Evolutionary conservation across 2,888 invertebrate genomes (phyloP), one percentile per base, ranked within the genome.

Genomic region (Nesidiocoris tenuis): DNA sequence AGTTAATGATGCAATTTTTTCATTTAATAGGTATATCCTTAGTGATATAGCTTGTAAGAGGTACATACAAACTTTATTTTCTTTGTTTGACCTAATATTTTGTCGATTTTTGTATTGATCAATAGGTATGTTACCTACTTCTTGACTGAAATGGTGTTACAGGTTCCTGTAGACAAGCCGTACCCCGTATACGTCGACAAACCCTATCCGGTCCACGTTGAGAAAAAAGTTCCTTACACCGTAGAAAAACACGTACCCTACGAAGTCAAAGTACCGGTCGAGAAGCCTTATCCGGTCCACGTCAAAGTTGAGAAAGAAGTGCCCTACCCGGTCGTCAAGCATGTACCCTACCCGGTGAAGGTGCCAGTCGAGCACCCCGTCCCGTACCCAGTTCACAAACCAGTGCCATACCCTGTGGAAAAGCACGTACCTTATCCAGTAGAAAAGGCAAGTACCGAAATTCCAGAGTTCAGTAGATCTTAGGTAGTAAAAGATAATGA

Each of bases 121-220:
- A n/a, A n/a, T n/a, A n/a, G n/a, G n/a, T n/a, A n/a, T n/a, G n/a
- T n/a, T n/a, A n/a, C n/a, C n/a, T n/a, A n/a, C n/a, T n/a, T n/a
- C n/a, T n/a, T n/a, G n/a, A n/a, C n/a, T n/a, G n/a, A n/a, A n/a
- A n/a, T n/a, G n/a, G n/a, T n/a, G n/a, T n/a, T n/a, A n/a, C n/a
- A 72, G 82, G 82, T 78, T 84, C 83, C 84, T 12, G 80, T 82
- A 59, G 79, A 79, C 75, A 78, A 74, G 25, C 82, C 84, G 21
- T 87, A 88, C 80, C 89, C 88, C 18, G 84, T 84, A 22, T 82
- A 84, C 81, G 88, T 88, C 1, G 86, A 87, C 80, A 86, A 84
- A 39, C 80, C 80, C 9, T 91, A 90, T 86, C 90, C 91, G 80
- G 90, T 91, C 2, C 89, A 90, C 83, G 90, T 91, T 39, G 88